Base-by-base conservation (phyloP, 2,888 invertebrate species). In the Leucania comma region DNA sequence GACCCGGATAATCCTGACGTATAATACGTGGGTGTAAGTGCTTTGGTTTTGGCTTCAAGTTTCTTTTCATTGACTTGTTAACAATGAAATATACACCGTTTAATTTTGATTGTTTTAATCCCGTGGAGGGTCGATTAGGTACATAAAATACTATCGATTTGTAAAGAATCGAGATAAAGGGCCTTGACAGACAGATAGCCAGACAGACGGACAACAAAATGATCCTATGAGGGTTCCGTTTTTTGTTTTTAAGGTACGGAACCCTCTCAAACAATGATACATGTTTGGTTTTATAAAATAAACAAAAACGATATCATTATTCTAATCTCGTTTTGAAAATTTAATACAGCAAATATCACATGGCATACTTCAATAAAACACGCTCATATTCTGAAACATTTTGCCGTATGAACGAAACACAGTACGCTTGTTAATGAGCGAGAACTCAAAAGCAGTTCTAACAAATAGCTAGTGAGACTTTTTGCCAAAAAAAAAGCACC, bases 391-490 rank as follows among this genome's bases (percentile, higher is more conserved):
- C 29, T 50, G 26, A 56, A 72, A 35, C 60, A 69, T 35, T 70
- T 77, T 35, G 32, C 50, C 29, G 56, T 60, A 46, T 56, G 17
- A 72, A 57, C 60, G 20, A 20, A 46, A 14, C 38, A 59, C 32
- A 48, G 29, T 65, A 75, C 38, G 57, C 56, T 80, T 66, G 51
- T 48, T 80, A 80, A 75, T 80, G 81, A 75, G 81, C 60, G n/a
- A 20, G n/a, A 53, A 53, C 56, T 57, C 78, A 64, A 61, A 72
- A 72, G 50, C 61, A 78, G 54, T 60, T 22, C 72, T 78, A 60
- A 78, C 38, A 80, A 61, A 65, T 59, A 79, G 59, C 35, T 64
- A 35, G 38, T 35, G 42, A 64, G 46, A 59, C 64, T 59, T 59
- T 80, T 75, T 75, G 29, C 38, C 60, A 60, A 75, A 75, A 29